These are phyloP conservation scores for Tauraco hartlaubi DNA, from an alignment of 2,797 vertebrate species.

Conservation along the genomic window DNA sequence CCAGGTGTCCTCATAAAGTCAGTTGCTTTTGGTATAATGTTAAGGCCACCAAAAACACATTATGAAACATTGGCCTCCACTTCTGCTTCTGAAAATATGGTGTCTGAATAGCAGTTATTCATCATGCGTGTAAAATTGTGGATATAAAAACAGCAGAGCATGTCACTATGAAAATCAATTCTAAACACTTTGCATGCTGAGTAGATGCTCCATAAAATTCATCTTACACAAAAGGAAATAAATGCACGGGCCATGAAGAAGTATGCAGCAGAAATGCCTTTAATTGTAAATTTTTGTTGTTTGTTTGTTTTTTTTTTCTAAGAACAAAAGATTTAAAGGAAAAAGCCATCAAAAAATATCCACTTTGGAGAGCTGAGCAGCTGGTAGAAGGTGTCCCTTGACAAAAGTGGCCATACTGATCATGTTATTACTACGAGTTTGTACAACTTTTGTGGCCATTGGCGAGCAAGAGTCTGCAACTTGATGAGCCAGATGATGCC, in stretches of 20 bases:
- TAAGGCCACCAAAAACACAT: not conserved
- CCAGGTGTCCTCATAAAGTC: not conserved
- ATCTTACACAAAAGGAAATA: not conserved
- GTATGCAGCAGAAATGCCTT: not conserved
- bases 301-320: not conserved
- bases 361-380: not conserved
- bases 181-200: not conserved
- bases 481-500: not conserved
- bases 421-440: not conserved
- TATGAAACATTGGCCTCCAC: not conserved
- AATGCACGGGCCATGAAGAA: not conserved
- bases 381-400: not conserved
- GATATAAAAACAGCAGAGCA: not conserved
- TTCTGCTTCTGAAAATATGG: not conserved
- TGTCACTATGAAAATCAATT: constrained; percentile 1
- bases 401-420: not conserved
- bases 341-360: not conserved
- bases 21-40: not conserved
- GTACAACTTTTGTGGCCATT: not conserved
- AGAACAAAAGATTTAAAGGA: not conserved
- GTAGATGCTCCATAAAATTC: constrained; percentile 3
- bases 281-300: not conserved
- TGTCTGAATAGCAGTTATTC: not conserved
- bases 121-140: not conserved
- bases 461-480: not conserved